phyloP scores from a whole-genome alignment of 2,797 vertebrate species.

The Decapterus maruadsi region DNA sequence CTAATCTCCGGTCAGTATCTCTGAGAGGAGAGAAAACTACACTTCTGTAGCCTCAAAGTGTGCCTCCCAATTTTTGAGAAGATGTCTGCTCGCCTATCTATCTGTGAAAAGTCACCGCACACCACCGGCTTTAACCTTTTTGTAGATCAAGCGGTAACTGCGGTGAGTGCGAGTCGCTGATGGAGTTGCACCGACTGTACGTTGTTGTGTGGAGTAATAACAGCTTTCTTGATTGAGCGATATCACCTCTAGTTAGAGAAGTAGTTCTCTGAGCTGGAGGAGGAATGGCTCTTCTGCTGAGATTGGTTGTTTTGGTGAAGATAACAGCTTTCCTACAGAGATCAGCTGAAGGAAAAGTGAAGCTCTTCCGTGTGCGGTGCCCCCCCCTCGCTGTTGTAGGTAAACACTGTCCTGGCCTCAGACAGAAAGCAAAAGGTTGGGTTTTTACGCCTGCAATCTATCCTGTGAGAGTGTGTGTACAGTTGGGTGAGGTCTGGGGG shows the following conservation, averaged over 20 bases:
- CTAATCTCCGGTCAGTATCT: not conserved
- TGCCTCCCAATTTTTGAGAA: not conserved
- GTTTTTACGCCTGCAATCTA: constrained; percentile 24
- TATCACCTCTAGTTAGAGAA: constrained; percentile 33
- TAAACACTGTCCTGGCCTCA: constrained; percentile 11
- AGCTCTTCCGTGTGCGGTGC: constrained; percentile 10
- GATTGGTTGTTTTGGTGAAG: constrained; percentile 9
- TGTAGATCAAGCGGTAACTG: constrained; percentile 15
- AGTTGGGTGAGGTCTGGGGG: constrained; percentile 37
- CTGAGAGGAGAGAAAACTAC: not conserved
- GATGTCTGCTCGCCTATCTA: not conserved
- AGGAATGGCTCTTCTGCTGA: constrained; percentile 29
- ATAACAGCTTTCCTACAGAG: constrained; percentile 22
- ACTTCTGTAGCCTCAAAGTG: not conserved
- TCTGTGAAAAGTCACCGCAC: not conserved
- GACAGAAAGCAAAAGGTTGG: constrained; percentile 15
- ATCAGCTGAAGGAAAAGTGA: constrained; percentile 1
- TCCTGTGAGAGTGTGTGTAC: not conserved
- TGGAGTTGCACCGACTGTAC: not conserved
- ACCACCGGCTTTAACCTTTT: constrained; percentile 8
- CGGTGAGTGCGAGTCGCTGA: constrained; percentile 8
- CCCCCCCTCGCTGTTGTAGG: not conserved
- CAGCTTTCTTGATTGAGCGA: constrained; percentile 24
- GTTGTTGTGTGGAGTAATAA: constrained; percentile 23
- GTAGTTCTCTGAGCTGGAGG: not conserved